A percentile compares a stretch with the other conserved stretches of the same genome.
Conservation (phyloP, 2,797 vertebrate genomes). For the Octomys mimax region DNA sequence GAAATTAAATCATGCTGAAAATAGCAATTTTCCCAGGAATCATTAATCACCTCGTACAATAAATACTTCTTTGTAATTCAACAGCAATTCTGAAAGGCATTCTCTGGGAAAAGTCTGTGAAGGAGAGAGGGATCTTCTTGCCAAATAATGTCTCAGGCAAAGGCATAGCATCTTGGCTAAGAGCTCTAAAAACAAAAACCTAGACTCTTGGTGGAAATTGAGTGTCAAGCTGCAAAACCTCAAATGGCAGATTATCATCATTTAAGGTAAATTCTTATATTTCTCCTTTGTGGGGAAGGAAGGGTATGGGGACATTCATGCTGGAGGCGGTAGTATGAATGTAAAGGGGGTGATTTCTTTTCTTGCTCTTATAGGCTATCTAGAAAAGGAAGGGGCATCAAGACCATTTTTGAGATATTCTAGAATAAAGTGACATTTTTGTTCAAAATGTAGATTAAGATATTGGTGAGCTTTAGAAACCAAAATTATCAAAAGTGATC, state of each 20-base stretch:
- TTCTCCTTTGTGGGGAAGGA: constrained; percentile 63
- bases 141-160: constrained; percentile 89
- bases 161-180: constrained; percentile 86
- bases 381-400: constrained; percentile 38
- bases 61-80: constrained; percentile 94
- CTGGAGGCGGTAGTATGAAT: background rate
- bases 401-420: constrained; percentile 35
- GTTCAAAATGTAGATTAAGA: constrained; percentile 39
- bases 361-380: background rate
- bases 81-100: constrained; percentile 92
- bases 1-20: constrained; percentile 90
- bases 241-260: constrained; percentile 86
- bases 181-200: constrained; percentile 85
- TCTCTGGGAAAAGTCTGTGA: constrained; percentile 91
- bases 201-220: constrained; percentile 85
- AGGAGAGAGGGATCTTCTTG: constrained; percentile 90
- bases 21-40: constrained; percentile 91
- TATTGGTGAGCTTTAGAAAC: constrained; percentile 50
- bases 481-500: constrained; percentile 29
- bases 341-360: constrained; percentile 41
- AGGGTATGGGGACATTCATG: background rate
- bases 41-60: constrained; percentile 93
- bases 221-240: constrained; percentile 84
- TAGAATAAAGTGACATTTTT: constrained; percentile 42
- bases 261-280: constrained; percentile 88